phyloP scores from a whole-genome alignment of 2,888 invertebrate species.

The Parthenolecanium corni region DNA sequence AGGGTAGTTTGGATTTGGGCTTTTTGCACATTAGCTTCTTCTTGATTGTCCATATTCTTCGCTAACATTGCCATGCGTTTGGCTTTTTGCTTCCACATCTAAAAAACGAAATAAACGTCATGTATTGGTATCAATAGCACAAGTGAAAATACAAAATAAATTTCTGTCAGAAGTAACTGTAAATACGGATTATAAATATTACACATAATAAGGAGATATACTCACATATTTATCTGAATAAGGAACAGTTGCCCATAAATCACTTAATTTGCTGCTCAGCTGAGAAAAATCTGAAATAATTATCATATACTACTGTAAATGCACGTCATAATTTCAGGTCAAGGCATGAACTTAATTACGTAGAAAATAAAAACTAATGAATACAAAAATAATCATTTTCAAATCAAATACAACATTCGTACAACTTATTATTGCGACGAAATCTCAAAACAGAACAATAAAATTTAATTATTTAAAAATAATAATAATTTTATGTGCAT shows the following conservation, averaged over 20 bases:
- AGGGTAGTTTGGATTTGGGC: constrained; percentile 14
- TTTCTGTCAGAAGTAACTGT: too few relatives aligned
- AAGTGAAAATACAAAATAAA: background rate
- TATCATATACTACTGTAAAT: background rate
- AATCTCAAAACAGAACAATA: too few relatives aligned
- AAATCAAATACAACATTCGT: too few relatives aligned
- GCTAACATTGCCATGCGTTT: constrained; percentile 28
- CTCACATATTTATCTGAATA: constrained; percentile 44
- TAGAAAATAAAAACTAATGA: too few relatives aligned
- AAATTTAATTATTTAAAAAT: too few relatives aligned
- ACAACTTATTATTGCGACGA: too few relatives aligned
- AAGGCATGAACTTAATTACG: too few relatives aligned
- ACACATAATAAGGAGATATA: too few relatives aligned
- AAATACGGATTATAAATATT: too few relatives aligned
- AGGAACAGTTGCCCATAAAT: constrained; percentile 74
- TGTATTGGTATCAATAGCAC: background rate
- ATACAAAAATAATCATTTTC: too few relatives aligned
- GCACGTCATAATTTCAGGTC: too few relatives aligned
- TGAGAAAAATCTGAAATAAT: constrained; percentile 55
- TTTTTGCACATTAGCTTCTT: constrained; percentile 22
- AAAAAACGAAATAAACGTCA: constrained; percentile 1
- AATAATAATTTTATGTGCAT: too few relatives aligned
- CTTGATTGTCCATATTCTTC: constrained; percentile 14
- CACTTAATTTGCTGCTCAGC: constrained; percentile 71
- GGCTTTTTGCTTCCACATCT: constrained; percentile 31